Evolutionary conservation across 2,797 vertebrate species (phyloP).

Genomic region (Somateria mollissima): DNA sequence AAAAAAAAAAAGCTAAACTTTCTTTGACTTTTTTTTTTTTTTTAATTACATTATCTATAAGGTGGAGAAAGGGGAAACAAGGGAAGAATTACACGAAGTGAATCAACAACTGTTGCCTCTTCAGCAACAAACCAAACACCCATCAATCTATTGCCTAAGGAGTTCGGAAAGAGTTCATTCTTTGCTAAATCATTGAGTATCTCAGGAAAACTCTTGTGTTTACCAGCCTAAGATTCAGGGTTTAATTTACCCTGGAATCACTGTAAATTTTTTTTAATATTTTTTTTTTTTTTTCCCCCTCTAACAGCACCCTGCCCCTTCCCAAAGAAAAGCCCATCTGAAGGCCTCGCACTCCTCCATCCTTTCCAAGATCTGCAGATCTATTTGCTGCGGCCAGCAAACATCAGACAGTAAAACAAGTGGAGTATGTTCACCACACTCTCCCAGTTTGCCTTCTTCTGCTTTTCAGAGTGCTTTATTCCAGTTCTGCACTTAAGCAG

Average conservation of each 20-base stretch:
- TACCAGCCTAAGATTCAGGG: not conserved
- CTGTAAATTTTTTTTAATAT: not conserved
- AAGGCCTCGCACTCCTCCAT: not conserved
- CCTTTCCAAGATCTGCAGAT: not conserved
- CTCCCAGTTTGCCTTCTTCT: not conserved
- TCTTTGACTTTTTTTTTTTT: conserved; percentile 28
- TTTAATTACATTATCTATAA: conserved; percentile 35
- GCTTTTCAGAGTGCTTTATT: not conserved
- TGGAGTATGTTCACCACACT: not conserved
- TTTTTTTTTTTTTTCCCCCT: not conserved
- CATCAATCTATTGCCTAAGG: not conserved
- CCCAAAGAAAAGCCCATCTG: not conserved
- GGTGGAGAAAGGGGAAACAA: not conserved
- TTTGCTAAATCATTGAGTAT: not conserved
- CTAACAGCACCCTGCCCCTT: not conserved
- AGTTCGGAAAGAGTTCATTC: not conserved
- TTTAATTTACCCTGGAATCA: not conserved
- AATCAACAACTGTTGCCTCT: not conserved
- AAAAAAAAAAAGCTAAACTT: conserved; percentile 6
- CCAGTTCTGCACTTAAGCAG: not conserved
- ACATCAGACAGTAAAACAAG: not conserved
- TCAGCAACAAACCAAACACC: conserved; percentile 31
- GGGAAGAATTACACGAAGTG: not conserved
- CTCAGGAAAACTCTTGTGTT: not conserved
- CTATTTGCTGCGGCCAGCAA: not conserved